A percentile compares a stretch with the other conserved stretches of the same genome.
These are phyloP conservation scores for Polietes domitor DNA, from an alignment of 2,888 invertebrate genomes.

Conservation along the genomic window DNA sequence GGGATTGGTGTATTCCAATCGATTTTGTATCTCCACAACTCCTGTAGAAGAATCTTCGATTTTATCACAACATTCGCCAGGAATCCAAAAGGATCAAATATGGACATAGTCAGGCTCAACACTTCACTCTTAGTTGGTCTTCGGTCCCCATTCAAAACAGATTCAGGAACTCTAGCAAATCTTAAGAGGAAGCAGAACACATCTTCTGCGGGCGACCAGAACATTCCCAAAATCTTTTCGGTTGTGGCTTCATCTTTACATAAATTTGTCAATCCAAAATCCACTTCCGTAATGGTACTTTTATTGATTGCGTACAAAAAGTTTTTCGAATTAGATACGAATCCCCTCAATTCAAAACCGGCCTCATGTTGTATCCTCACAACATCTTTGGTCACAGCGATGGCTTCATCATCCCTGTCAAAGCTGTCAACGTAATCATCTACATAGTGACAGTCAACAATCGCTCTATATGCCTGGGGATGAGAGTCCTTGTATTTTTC, in stretches of 20 bases:
- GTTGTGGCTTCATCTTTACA: conserved; percentile 1
- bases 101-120: conserved; percentile 34
- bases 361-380: too few relatives aligned
- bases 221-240: conserved; percentile 21
- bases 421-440: conserved; percentile 61
- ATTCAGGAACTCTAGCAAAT: conserved; percentile 28
- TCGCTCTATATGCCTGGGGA: conserved; percentile 54
- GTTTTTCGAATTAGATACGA: too few relatives aligned
- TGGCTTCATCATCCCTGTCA: not conserved
- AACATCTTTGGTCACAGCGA: too few relatives aligned
- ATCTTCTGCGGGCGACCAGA: conserved; percentile 29
- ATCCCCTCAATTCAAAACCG: too few relatives aligned
- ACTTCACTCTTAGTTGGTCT: conserved; percentile 41
- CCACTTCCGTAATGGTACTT: too few relatives aligned
- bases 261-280: too few relatives aligned
- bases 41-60: conserved; percentile 46
- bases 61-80: conserved; percentile 30
- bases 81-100: conserved; percentile 32
- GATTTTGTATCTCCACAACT: conserved; percentile 39
- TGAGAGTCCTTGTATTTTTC: too few relatives aligned
- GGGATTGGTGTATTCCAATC: conserved; percentile 30
- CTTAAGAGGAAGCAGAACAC: conserved; percentile 35
- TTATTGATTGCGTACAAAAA: too few relatives aligned
- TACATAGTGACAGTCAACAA: conserved; percentile 61
- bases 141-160: conserved; percentile 19